Evolutionary conservation across 2,113 vertebrate genomes (phyloP).

Genomic region (Athene cunicularia): DNA sequence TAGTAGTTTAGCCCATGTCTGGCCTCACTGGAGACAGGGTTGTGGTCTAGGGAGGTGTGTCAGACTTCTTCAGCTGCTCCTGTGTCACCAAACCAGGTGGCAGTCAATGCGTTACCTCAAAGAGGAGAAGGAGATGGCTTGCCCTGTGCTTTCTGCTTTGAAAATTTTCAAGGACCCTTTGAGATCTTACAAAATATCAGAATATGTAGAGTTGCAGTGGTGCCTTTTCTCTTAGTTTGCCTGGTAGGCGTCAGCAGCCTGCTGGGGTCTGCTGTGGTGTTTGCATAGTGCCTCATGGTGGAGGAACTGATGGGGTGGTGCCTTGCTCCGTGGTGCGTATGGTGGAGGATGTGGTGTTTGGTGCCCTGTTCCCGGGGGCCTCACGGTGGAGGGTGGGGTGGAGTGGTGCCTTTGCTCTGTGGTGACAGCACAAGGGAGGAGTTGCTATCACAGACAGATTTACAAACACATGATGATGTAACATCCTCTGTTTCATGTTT

Average conservation of each 20-base stretch:
- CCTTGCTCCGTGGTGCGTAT: too few relatives aligned
- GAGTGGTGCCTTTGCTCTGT: not conserved
- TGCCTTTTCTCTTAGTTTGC: not conserved
- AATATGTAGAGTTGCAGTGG: fast-evolving
- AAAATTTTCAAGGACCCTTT: not conserved
- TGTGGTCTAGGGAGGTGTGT: not conserved
- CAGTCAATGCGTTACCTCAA: not conserved
- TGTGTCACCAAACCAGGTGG: not conserved
- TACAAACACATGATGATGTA: not conserved
- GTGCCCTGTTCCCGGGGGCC: not conserved
- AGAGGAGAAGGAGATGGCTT: not conserved
- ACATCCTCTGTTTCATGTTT: not conserved
- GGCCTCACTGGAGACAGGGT: not conserved
- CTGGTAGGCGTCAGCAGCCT: not conserved
- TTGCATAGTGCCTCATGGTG: not conserved
- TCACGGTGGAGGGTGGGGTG: not conserved
- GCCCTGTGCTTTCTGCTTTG: not conserved
- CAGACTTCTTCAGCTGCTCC: not conserved
- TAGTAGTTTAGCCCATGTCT: not conserved
- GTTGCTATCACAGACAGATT: not conserved
- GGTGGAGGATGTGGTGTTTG: not conserved
- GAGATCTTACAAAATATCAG: not conserved
- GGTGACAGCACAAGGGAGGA: not conserved
- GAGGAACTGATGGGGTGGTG: not conserved
- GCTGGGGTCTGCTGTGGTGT: not conserved